phyloP scores from a whole-genome alignment of 2,888 invertebrate genomes.

The Junonia oenone region DNA sequence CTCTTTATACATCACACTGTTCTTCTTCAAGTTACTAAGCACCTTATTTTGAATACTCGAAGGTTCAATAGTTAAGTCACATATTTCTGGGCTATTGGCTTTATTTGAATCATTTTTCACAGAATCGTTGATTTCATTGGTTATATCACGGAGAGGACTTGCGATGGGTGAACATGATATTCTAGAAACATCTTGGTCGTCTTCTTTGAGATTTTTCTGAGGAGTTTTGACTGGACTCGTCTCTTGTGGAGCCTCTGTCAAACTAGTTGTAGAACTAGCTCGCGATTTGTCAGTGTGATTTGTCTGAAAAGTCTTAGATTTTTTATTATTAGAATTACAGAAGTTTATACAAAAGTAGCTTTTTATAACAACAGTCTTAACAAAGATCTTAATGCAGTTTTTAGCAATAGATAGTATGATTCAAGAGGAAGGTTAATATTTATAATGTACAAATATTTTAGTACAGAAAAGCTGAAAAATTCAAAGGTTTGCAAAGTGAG shows the following conservation, averaged over 20 bases:
- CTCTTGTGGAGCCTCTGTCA: not conserved
- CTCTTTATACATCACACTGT: constrained; percentile 31
- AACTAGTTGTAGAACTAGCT: constrained; percentile 15
- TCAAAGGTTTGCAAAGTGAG: no score
- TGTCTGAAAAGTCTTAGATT: constrained; percentile 7
- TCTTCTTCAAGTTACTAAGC: constrained; percentile 31
- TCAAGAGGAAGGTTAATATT: no score
- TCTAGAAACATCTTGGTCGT: constrained; percentile 36
- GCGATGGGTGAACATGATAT: constrained; percentile 57
- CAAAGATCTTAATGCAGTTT: no score
- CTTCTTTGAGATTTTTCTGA: constrained; percentile 22
- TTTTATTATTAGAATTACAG: no score
- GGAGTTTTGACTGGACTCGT: constrained; percentile 30
- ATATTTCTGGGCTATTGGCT: constrained; percentile 19
- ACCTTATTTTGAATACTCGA: constrained; percentile 34
- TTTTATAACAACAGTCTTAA: no score
- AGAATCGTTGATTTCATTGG: constrained; percentile 35
- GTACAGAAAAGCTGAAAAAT: no score
- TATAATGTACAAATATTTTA: no score
- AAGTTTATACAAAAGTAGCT: no score
- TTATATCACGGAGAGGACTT: constrained; percentile 52
- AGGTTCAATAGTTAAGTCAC: constrained; percentile 23
- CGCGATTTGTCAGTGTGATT: constrained; percentile 14
- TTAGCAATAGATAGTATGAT: no score
- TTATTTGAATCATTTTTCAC: constrained; percentile 3